Evolutionary conservation across 2,888 invertebrate genomes (phyloP).

Genomic region (Scaptomyza caliginosa): DNA sequence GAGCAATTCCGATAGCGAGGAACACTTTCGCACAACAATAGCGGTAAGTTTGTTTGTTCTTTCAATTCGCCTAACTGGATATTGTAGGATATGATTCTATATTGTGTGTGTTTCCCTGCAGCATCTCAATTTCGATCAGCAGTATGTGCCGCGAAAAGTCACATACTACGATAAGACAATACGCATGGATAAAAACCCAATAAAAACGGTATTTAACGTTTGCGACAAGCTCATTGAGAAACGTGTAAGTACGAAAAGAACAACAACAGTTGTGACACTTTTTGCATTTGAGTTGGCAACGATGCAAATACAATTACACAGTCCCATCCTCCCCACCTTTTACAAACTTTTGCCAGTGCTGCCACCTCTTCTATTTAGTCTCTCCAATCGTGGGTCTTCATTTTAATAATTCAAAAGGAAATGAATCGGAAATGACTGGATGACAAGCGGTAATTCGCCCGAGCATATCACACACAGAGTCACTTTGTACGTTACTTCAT

Average conservation of each 20-base stretch:
- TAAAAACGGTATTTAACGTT: conserved; percentile 95
- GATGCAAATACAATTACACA: conserved; percentile 54
- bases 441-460: conserved; percentile 70
- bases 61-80: conserved; percentile 44
- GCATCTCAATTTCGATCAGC: conserved; percentile 93
- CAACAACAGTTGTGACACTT: background rate
- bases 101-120: conserved; percentile 80
- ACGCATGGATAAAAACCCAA: conserved; percentile 97
- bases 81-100: conserved; percentile 2
- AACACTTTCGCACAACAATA: conserved; percentile 92
- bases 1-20: conserved; percentile 91
- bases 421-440: conserved; percentile 69
- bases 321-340: conserved; percentile 1
- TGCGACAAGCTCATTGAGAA: conserved; percentile 95
- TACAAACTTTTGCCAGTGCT: conserved; percentile 5
- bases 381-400: conserved; percentile 23
- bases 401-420: conserved; percentile 73
- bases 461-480: conserved; percentile 49
- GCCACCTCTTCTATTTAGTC: conserved; percentile 9
- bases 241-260: conserved; percentile 86
- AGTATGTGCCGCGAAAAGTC: conserved; percentile 92
- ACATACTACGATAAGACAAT: conserved; percentile 95
- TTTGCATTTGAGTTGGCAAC: conserved; percentile 4
- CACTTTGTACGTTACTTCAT: conserved; percentile 12
- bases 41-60: conserved; percentile 86